These are phyloP conservation scores for Cryptosula pallasiana DNA, from an alignment of 2,888 invertebrate species.

Conservation along the genomic window DNA sequence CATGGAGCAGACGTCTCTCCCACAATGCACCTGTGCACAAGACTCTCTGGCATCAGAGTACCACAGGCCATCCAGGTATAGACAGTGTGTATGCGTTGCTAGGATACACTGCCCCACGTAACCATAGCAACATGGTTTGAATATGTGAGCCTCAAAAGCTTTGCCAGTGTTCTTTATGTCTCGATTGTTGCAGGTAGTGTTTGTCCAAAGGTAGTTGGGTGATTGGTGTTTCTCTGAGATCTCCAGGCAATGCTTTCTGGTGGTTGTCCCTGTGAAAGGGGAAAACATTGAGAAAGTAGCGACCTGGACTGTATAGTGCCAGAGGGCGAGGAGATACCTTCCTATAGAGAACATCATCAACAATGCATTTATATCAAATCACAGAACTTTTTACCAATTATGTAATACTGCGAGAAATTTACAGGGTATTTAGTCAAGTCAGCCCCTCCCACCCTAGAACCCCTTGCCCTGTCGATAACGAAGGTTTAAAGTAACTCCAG, in stretches of 20 bases:
- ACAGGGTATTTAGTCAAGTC: too few species aligned
- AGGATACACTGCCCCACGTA: conserved; percentile 16
- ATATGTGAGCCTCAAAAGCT: conserved; percentile 1
- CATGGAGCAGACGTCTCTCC: background rate
- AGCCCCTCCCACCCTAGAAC: too few species aligned
- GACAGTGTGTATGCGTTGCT: conserved; percentile 6
- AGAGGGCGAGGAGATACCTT: too few species aligned
- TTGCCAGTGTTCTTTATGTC: background rate
- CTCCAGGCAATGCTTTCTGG: background rate
- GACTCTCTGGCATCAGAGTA: background rate
- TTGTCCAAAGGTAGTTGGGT: background rate
- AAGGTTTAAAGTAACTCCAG: too few species aligned
- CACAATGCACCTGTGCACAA: conserved; percentile 16
- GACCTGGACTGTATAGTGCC: too few species aligned
- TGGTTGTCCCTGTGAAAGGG: conserved; percentile 25
- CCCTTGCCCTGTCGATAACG: too few species aligned
- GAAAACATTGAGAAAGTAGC: too few species aligned
- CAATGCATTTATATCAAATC: too few species aligned
- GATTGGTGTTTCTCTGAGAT: background rate
- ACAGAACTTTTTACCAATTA: too few species aligned
- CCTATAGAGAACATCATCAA: too few species aligned
- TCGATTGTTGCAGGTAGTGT: conserved; percentile 1
- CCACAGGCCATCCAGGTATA: conserved; percentile 1
- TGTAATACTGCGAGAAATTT: too few species aligned
- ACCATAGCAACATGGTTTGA: conserved; percentile 24